Base-by-base conservation (phyloP, 1,140 invertebrate genomes). In the Reticulitermes speratus region DNA sequence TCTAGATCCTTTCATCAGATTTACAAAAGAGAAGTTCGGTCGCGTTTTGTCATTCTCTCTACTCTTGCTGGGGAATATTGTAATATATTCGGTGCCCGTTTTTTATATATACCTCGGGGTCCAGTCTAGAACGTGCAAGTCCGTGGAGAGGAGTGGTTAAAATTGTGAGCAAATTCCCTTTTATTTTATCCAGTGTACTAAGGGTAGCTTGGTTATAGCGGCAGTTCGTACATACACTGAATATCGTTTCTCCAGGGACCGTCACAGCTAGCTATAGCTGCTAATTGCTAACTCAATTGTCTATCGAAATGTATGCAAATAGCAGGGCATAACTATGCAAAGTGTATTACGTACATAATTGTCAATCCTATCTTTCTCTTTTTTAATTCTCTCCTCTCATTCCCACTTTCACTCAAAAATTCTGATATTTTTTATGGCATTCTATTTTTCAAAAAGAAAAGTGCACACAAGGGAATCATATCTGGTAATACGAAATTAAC, bases 321-420 rank as follows among this genome's bases (percentile, higher is more conserved):
- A 45, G 83, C 83, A 44, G 38, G 83, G 48, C 83, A 84, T 84
- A 84, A 84, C 83, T 84, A 84, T 84, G 83, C 83, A 84, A 84
- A 84, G 83, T 84, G 83, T 52, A 44, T 84, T 84, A 84, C 32
- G 83, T 52, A 84, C 83, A 84, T 84, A 84, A 84, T 84, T 84
- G 48, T 32, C 48, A 52, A 44, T 84, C 48, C 83, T 52, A 7
- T 84, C 83, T 52, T 84, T 52, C 48, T 30, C 25, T 75, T 75
- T 75, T 75, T 75, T 0, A 75, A 30, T 75, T 30, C 65, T 6
- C 65, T 75, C 12, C 16, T 65, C 65, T 75, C 25, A 75, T 30
- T 30, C 65, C 12, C 65, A n/a, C 25, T 75, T 75, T 75, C 25
- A 30, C n/a, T 75, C n/a, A 5, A 19, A 75, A 75, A 9, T 75